Evolutionary conservation across 2,113 vertebrate species (phyloP).

Genomic region (Alces alces): DNA sequence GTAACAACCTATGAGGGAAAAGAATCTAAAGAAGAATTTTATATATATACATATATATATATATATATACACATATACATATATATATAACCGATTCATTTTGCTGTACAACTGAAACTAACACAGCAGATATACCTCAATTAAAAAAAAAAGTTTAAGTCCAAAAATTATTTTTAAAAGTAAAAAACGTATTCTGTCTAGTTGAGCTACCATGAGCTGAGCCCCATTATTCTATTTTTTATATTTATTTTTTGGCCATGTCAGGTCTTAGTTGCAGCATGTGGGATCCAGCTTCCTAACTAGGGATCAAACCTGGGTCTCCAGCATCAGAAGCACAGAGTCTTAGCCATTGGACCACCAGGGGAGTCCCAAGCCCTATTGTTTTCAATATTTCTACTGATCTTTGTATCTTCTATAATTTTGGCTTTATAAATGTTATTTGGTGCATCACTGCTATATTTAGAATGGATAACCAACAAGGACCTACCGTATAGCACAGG

Average conservation of each 20-base stretch:
- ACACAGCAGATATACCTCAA: background rate
- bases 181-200: background rate
- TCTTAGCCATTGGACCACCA: background rate
- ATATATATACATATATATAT: background rate
- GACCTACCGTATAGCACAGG: background rate
- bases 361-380: background rate
- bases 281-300: background rate
- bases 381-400: background rate
- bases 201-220: background rate
- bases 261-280: background rate
- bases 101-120: background rate
- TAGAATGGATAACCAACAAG: background rate
- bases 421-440: background rate
- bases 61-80: background rate
- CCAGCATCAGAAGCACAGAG: background rate
- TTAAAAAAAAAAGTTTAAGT: background rate
- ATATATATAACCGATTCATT: background rate
- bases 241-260: background rate
- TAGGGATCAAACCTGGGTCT: background rate
- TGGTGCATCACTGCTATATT: background rate
- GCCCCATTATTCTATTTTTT: background rate
- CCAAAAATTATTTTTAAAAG: background rate
- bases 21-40: background rate
- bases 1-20: background rate
- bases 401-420: background rate